Conservation (phyloP, 2,797 vertebrate genomes). For the Gephyroberyx darwinii region DNA sequence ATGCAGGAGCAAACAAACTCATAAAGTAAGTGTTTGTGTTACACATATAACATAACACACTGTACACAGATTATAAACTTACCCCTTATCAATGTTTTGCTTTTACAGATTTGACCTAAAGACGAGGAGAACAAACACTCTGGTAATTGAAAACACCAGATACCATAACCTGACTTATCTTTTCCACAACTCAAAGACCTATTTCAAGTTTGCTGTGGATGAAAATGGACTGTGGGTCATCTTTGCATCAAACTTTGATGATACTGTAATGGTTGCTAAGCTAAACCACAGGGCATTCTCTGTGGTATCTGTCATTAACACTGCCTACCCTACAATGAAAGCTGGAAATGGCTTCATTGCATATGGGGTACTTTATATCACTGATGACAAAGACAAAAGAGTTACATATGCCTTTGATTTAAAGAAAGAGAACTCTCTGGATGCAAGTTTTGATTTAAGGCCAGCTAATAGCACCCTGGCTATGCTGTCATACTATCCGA, state of each 20-base stretch:
- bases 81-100: constrained; percentile 12
- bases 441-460: constrained; percentile 83
- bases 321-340: constrained; percentile 87
- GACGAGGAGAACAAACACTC: constrained; percentile 58
- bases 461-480: constrained; percentile 81
- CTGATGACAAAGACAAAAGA: constrained; percentile 83
- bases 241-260: constrained; percentile 81
- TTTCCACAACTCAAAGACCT: constrained; percentile 92
- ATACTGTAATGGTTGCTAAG: constrained; percentile 83
- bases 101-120: constrained; percentile 83
- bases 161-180: constrained; percentile 86
- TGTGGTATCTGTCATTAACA: constrained; percentile 80
- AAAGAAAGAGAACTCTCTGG: constrained; percentile 74
- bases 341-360: constrained; percentile 91
- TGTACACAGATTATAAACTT: background rate
- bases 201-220: constrained; percentile 90
- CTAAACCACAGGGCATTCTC: constrained; percentile 82
- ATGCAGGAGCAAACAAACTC: constrained; percentile 83
- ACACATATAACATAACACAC: background rate
- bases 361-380: constrained; percentile 87
- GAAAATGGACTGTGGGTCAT: constrained; percentile 92
- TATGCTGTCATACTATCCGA: constrained; percentile 89
- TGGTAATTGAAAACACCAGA: constrained; percentile 82
- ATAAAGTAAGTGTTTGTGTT: constrained; percentile 81
- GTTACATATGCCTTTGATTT: constrained; percentile 90